Base-by-base conservation (phyloP, 2,113 vertebrate species). In the Oncorhynchus gorbuscha region DNA sequence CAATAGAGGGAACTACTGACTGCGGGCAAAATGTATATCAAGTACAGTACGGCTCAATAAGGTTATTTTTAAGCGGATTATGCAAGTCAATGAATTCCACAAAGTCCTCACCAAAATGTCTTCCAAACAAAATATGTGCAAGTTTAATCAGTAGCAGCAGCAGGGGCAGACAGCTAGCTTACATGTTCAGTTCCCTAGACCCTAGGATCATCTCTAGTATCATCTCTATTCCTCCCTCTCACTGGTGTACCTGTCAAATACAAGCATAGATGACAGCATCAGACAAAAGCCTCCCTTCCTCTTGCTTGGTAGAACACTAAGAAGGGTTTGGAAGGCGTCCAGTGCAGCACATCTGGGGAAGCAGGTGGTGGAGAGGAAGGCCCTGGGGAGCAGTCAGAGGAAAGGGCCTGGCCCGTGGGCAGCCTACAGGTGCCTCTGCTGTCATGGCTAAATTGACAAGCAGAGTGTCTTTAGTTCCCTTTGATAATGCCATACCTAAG, bases 331-430 rank as follows among this genome's bases (percentile, higher is more conserved):
- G 87, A 81, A 55, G 26, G 26, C 45, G 48, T 88, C 83, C 85
- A 89, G 74, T 85, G 39, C 39, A 45, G 39, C 39, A 45, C 39
- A 45, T 55, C 87, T 86, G 86, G 82, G 67, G 65, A 83, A 90
- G 77, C 88, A 91, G 88, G 83, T 90, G 90, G 84, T 69, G 49
- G 49, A 55, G 75, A 51, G 75, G 77, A 72, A 82, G 74, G 24
- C 79, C 76, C 76, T 55, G 75, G 78, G 84, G 89, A 79, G 65
- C 39, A 77, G 84, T 78, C 79, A 72, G 83, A 76, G 78, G 76
- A 81, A 82, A 76, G 79, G 83, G 80, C 79, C 71, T 86, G 13
- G 83, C 85, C 85, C 84, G 49, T 71, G 74, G 71, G 83, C 86
- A 78, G 79, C 83, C 83, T 82, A 72, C 82, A 69, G 89, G 86